Conservation (phyloP, 2,797 vertebrate genomes). For the Oreochromis mossambicus region DNA sequence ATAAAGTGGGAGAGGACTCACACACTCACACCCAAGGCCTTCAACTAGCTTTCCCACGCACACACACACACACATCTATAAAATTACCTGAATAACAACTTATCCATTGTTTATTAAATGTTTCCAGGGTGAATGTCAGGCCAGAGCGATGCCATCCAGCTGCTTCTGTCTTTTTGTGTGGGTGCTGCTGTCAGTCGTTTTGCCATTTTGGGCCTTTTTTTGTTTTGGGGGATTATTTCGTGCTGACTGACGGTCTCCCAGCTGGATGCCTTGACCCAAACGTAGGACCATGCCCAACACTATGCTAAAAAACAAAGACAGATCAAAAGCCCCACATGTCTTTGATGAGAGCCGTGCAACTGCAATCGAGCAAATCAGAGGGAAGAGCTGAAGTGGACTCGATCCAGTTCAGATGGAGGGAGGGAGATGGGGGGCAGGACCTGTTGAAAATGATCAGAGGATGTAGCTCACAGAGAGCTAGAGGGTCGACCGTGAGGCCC, state of each 20-base stretch:
- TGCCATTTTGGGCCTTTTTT: background rate
- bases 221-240: background rate
- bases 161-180: slow-evolving; percentile 5
- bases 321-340: slow-evolving; percentile 49
- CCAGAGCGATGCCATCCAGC: slow-evolving; percentile 20
- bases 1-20: slow-evolving; percentile 38
- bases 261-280: slow-evolving; percentile 32
- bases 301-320: slow-evolving; percentile 32
- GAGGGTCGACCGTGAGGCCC: background rate
- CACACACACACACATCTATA: background rate
- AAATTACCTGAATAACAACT: slow-evolving; percentile 45
- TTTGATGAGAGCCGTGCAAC: slow-evolving; percentile 46
- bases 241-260: slow-evolving; percentile 19
- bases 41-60: slow-evolving; percentile 27
- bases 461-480: background rate
- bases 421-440: background rate
- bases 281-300: slow-evolving; percentile 18
- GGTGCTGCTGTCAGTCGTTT: background rate
- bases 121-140: slow-evolving; percentile 61
- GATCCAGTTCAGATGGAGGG: background rate
- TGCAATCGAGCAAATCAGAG: slow-evolving; percentile 22
- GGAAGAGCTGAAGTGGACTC: slow-evolving; percentile 13
- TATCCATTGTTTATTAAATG: slow-evolving; percentile 65
- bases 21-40: slow-evolving; percentile 33
- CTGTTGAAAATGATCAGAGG: background rate